Conservation (phyloP, 2,888 invertebrate genomes). For the Brenthis hecate region DNA sequence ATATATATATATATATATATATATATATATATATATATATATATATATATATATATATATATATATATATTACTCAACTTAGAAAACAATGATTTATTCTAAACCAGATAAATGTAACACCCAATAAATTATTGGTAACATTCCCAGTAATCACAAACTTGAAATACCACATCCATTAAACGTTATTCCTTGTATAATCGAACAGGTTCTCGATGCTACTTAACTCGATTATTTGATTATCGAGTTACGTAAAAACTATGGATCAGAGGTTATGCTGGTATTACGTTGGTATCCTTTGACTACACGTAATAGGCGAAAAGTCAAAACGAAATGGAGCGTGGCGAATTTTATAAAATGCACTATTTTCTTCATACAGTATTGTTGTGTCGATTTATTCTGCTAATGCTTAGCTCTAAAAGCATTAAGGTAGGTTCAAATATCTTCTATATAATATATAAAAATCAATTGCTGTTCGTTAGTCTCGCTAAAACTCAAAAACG, state of each 20-base stretch:
- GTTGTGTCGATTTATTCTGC: too few species aligned
- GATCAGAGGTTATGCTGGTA: conserved; percentile 44
- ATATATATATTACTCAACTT: too few species aligned
- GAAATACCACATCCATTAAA: conserved; percentile 38
- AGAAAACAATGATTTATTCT: conserved; percentile 6
- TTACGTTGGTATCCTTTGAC: conserved; percentile 41
- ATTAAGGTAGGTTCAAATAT: too few species aligned
- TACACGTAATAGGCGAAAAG: conserved; percentile 38
- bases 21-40: too few species aligned
- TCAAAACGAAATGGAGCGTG: conserved; percentile 21
- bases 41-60: too few species aligned
- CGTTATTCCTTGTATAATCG: conserved; percentile 31
- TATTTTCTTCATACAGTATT: too few species aligned
- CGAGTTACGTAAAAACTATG: conserved; percentile 43
- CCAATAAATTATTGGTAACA: conserved; percentile 16
- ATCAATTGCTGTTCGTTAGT: too few species aligned
- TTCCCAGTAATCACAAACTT: conserved; percentile 18
- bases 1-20: too few species aligned
- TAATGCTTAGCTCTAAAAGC: too few species aligned
- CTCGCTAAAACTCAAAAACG: too few species aligned
- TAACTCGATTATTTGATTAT: conserved; percentile 44
- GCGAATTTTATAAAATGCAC: background rate
- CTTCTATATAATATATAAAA: too few species aligned
- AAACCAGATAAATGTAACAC: conserved; percentile 19
- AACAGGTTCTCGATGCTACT: conserved; percentile 49